Conservation (phyloP, 2,113 vertebrate species). For the Lepus europaeus region DNA sequence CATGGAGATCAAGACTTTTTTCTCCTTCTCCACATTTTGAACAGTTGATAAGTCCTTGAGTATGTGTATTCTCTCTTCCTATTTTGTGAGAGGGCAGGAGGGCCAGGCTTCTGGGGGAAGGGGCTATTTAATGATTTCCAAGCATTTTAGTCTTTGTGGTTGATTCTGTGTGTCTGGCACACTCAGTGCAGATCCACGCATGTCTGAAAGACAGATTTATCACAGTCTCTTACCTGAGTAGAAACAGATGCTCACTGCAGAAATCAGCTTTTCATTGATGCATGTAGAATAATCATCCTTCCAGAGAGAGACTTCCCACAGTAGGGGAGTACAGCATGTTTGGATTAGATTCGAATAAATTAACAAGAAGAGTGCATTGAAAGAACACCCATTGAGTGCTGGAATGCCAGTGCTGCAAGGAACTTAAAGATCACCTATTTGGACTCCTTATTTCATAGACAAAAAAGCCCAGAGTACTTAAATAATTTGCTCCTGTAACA, state of each 20-base stretch:
- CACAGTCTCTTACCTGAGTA: slow-evolving; percentile 49
- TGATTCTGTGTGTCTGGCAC: slow-evolving; percentile 45
- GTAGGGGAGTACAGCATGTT: background rate
- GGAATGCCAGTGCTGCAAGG: background rate
- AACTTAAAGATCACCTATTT: background rate
- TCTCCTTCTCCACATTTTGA: slow-evolving; percentile 59
- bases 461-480: background rate
- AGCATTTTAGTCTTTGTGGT: slow-evolving; percentile 69
- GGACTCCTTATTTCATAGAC: background rate
- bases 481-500: background rate
- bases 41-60: slow-evolving; percentile 67
- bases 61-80: slow-evolving; percentile 66
- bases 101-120: slow-evolving; percentile 19
- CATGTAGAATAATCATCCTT: slow-evolving; percentile 41
- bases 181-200: background rate
- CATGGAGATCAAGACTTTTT: slow-evolving; percentile 3
- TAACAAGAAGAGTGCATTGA: background rate
- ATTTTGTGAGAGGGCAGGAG: slow-evolving; percentile 5
- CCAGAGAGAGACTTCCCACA: slow-evolving; percentile 43
- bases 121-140: slow-evolving; percentile 51
- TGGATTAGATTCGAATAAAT: slow-evolving; percentile 38
- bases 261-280: slow-evolving; percentile 54
- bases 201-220: slow-evolving; percentile 53
- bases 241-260: slow-evolving; percentile 75
- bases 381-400: background rate